These are phyloP conservation scores for Porites evermanni DNA, from an alignment of 92 coral and sea anemone genomes.

Conservation along the genomic window DNA sequence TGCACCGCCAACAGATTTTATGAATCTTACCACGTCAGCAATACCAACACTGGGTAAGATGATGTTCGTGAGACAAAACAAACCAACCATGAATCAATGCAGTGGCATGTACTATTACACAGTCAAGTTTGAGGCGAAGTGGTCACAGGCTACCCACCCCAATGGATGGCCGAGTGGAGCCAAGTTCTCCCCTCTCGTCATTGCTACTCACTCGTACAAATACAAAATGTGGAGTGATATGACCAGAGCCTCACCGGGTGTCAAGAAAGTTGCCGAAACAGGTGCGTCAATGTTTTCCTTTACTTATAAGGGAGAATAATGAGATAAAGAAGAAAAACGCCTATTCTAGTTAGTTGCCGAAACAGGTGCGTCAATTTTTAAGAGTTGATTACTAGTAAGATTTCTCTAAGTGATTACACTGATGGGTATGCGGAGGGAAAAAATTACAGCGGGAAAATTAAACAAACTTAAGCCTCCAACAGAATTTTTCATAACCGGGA, in stretches of 20 bases:
- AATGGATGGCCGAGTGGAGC: slow-evolving; percentile 32
- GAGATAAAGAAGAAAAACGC: too few relatives aligned
- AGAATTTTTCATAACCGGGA: too few relatives aligned
- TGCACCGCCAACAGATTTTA: too few relatives aligned
- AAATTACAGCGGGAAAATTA: too few relatives aligned
- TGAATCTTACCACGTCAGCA: too few relatives aligned
- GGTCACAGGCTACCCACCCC: slow-evolving; percentile 57
- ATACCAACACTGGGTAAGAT: slow-evolving; percentile 28
- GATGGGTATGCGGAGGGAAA: too few relatives aligned
- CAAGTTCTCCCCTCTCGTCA: slow-evolving; percentile 65
- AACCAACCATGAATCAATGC: slow-evolving; percentile 28
- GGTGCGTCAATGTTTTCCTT: too few relatives aligned
- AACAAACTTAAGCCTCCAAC: too few relatives aligned
- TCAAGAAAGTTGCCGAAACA: slow-evolving; percentile 63
- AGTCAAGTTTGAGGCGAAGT: slow-evolving; percentile 48
- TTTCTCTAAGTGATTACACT: too few relatives aligned
- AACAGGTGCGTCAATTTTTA: slow-evolving; percentile 35
- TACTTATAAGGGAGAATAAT: too few relatives aligned
- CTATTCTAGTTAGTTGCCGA: too few relatives aligned
- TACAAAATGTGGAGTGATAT: slow-evolving; percentile 74
- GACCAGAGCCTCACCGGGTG: slow-evolving; percentile 66
- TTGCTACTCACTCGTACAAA: slow-evolving; percentile 58
- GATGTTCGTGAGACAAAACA: slow-evolving; percentile 24
- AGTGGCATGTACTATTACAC: slow-evolving; percentile 57
- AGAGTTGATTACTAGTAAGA: not conserved